A percentile compares a stretch with the other conserved stretches of the same genome.
phyloP scores from a whole-genome alignment of 2,888 invertebrate genomes.

The Coremacera marginata region DNA sequence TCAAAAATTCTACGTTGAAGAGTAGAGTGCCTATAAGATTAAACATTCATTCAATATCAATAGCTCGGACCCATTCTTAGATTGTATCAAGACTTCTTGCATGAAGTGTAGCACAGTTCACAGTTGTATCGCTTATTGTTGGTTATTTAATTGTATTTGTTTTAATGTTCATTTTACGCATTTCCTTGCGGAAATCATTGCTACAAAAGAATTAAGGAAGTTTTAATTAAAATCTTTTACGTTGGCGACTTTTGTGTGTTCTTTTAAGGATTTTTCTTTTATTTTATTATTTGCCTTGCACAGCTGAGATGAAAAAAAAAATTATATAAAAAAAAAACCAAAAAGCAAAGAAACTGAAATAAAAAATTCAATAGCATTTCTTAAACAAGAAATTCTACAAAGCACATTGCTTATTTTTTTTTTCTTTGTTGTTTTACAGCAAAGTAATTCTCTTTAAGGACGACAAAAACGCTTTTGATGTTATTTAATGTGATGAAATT shows the following conservation, averaged over 20 bases:
- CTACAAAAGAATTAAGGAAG: neutral
- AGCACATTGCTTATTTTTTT: neutral
- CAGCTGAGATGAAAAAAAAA: neutral
- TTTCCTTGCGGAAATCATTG: neutral
- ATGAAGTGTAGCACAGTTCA: neutral
- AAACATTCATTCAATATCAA: too few relatives aligned
- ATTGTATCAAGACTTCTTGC: neutral
- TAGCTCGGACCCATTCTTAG: too few relatives aligned
- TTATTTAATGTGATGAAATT: too few relatives aligned
- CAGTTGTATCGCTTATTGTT: neutral
- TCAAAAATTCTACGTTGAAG: too few relatives aligned
- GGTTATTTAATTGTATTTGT: neutral
- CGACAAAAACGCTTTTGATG: neutral
- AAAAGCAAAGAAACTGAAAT: neutral
- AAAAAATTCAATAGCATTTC: neutral
- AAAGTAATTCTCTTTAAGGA: neutral
- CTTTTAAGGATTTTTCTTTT: neutral
- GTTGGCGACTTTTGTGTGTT: neutral
- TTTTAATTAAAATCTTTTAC: slow-evolving; percentile 5
- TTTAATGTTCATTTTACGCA: neutral
- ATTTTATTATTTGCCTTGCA: neutral
- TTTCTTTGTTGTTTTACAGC: neutral
- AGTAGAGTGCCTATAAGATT: too few relatives aligned
- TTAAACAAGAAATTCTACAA: neutral
- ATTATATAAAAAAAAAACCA: neutral